Conservation (phyloP, 2,888 invertebrate genomes). For the Lepidochrysops patricia region DNA sequence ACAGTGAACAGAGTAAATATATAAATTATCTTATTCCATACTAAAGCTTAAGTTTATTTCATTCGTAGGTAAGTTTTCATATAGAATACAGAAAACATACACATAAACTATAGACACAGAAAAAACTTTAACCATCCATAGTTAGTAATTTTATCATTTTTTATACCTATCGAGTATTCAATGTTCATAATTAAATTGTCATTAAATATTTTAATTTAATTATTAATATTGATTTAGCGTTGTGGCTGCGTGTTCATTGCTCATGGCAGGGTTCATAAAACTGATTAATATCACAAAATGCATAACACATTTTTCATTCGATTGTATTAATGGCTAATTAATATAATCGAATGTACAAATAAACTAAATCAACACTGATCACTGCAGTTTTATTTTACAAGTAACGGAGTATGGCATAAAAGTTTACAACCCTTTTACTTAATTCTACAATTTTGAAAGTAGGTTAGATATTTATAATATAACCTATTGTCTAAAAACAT, state of each 20-base stretch:
- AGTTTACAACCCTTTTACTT: no score
- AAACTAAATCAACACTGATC: neutral
- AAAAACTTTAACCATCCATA: no score
- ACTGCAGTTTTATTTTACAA: neutral
- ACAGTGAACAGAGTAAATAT: slow-evolving; percentile 14
- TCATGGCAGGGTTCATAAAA: neutral
- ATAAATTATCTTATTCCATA: neutral
- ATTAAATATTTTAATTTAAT: slow-evolving; percentile 7
- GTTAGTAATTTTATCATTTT: no score
- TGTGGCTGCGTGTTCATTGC: slow-evolving; percentile 1
- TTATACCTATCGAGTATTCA: no score
- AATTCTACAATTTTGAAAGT: neutral
- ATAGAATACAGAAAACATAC: no score
- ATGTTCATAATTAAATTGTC: neutral
- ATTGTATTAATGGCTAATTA: neutral
- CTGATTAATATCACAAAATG: neutral
- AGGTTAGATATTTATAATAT: neutral
- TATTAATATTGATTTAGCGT: neutral
- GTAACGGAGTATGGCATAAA: no score
- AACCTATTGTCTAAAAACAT: neutral
- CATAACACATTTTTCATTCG: neutral
- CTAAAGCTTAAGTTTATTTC: no score
- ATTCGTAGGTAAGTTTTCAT: no score
- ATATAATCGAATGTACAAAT: no score
- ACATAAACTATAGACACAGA: no score